Conservation (phyloP, 2,797 vertebrate genomes). For the Pangasius macronema region DNA sequence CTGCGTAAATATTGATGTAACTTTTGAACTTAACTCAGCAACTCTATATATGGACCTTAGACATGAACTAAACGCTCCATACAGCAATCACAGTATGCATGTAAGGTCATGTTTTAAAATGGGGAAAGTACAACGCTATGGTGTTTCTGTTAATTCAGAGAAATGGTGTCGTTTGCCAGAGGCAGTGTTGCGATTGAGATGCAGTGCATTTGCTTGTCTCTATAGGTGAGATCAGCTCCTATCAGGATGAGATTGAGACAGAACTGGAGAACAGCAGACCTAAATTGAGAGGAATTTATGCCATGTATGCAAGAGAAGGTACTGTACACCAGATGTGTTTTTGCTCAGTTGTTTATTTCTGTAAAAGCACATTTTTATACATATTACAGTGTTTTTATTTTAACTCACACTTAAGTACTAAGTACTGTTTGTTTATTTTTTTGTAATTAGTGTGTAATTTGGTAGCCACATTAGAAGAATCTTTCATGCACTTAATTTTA, state of each 20-base stretch:
- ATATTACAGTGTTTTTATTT: slow-evolving; percentile 7
- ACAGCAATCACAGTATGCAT: background rate
- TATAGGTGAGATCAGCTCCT: slow-evolving; percentile 90
- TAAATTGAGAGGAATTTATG: slow-evolving; percentile 86
- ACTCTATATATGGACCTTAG: background rate
- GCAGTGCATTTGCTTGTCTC: slow-evolving; percentile 37
- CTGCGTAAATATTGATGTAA: background rate
- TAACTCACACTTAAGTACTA: background rate
- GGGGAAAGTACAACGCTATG: background rate
- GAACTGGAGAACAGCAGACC: slow-evolving; percentile 91
- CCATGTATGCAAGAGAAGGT: slow-evolving; percentile 82
- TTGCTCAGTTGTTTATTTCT: background rate
- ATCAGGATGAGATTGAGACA: slow-evolving; percentile 92
- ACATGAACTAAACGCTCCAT: background rate
- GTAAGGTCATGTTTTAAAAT: background rate
- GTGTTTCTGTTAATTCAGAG: background rate
- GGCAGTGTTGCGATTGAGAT: slow-evolving; percentile 4
- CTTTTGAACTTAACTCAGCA: background rate
- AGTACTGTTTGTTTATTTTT: slow-evolving; percentile 19
- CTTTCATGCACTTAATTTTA: background rate
- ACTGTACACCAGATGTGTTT: slow-evolving; percentile 29
- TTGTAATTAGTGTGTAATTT: slow-evolving; percentile 8
- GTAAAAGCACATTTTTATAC: background rate
- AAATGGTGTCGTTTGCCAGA: background rate
- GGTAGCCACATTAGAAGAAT: slow-evolving; percentile 1